Conservation (phyloP, 1,140 invertebrate species). For the Gonatopus flavifemur region DNA sequence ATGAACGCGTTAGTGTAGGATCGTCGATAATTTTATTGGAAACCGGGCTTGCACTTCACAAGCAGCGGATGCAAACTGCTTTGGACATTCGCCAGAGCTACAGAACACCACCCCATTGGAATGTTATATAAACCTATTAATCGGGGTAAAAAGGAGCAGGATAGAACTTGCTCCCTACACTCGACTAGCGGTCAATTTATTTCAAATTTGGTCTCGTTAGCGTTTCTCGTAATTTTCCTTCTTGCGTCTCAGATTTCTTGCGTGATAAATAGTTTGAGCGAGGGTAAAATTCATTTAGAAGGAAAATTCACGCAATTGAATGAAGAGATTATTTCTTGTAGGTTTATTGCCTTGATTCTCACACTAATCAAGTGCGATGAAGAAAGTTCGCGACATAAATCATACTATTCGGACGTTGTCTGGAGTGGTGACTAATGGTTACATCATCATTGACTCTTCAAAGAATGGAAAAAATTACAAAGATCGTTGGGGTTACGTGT, state of each 20-base stretch:
- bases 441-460: not conserved
- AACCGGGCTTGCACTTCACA: constrained; percentile 39
- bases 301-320: too few relatives aligned
- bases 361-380: constrained; percentile 18
- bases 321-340: too few relatives aligned
- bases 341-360: constrained; percentile 18
- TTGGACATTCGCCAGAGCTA: constrained; percentile 43
- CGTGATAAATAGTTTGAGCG: too few relatives aligned
- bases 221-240: too few relatives aligned
- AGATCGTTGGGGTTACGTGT: not conserved
- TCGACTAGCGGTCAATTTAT: too few relatives aligned
- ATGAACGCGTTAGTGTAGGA: too few relatives aligned
- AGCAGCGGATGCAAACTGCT: constrained; percentile 41
- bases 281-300: too few relatives aligned
- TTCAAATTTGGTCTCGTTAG: too few relatives aligned
- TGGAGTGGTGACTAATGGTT: constrained; percentile 45
- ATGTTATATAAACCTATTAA: constrained; percentile 41
- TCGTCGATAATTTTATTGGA: constrained; percentile 43
- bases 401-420: constrained; percentile 35
- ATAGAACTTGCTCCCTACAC: too few relatives aligned
- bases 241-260: too few relatives aligned
- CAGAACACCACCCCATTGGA: constrained; percentile 36
- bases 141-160: too few relatives aligned
- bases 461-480: too few relatives aligned
- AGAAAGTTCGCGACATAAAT: constrained; percentile 34